Evolutionary conservation across 2,888 invertebrate genomes (phyloP), one percentile per base, ranked within the genome.

Genomic region (Lepeophtheirus nordmannii): DNA sequence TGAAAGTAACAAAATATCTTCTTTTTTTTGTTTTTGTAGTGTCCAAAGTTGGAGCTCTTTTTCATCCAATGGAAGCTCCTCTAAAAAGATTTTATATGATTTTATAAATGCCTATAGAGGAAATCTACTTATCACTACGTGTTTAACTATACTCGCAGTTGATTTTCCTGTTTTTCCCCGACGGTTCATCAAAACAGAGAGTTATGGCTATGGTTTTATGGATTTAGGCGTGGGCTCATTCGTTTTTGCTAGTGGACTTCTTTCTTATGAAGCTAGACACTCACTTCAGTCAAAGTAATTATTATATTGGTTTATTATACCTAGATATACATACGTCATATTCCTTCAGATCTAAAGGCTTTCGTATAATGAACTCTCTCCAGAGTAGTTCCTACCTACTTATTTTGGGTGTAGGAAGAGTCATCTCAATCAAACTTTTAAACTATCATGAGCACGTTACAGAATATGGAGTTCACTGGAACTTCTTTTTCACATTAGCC

Each of bases 381-480:
- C n/a, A 20, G 11, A 23, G 17, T 10, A 62, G 41, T 40, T 38
- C 58, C 1, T 56, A 22, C 3, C 23, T 81, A 53, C 67, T 77
- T 17, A 59, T 75, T 0, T 71, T 80, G n/a, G 80, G 80, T 9
- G 23, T 76, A 20, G 69, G 71, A 8, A 71, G 80, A 64, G 71
- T 79, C 10, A 20, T 77, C 3, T 70, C 75, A 22, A 73, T 79
- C 12, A 75, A 75, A 70, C 70, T 82, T 57, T 76, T 85, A 1
- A 82, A 86, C 70, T 97, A 98, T 75, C 87, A 89, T 67, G 86
- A 87, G 72, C 88, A 91, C 75, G 82, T 87, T 0, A 83, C 86
- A 0, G 98, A 98, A 75, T 98, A 99, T 79, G 98, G 98, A 0
- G 81, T 85, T 0, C 96, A 98, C 75, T 93, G 96, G 89, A 98